phyloP scores from a whole-genome alignment of 1,140 invertebrate species.

The Rhysida immarginata region DNA sequence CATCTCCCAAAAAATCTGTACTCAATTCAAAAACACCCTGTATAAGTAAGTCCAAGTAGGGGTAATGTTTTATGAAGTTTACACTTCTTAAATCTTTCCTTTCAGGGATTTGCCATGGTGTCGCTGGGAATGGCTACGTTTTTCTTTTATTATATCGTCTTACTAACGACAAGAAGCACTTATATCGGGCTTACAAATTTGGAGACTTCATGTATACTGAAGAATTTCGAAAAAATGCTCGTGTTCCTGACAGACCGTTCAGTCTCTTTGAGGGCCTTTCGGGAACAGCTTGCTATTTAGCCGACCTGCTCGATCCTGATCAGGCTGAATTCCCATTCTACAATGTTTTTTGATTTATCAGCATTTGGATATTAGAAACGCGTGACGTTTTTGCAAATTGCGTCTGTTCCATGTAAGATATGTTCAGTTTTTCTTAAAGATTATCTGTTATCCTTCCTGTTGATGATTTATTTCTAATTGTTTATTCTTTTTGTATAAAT shows the following conservation, averaged over 20 bases:
- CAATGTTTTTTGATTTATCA: conserved; percentile 43
- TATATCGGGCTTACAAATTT: conserved; percentile 57
- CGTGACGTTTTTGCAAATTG: too few relatives aligned
- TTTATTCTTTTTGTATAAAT: too few relatives aligned
- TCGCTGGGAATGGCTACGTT: conserved; percentile 70
- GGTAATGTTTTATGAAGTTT: too few relatives aligned
- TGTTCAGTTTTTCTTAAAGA: too few relatives aligned
- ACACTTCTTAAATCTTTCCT: conserved; percentile 12
- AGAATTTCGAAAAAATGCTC: conserved; percentile 56
- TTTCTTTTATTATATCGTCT: conserved; percentile 62
- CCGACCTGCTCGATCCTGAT: conserved; percentile 54
- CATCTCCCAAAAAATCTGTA: too few relatives aligned
- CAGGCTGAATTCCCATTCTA: conserved; percentile 70
- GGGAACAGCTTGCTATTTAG: conserved; percentile 65
- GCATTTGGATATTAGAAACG: too few relatives aligned
- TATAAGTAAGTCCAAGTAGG: too few relatives aligned
- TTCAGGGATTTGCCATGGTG: conserved; percentile 63
- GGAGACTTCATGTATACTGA: conserved; percentile 54
- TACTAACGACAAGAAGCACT: conserved; percentile 50
- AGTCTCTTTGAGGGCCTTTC: conserved; percentile 74
- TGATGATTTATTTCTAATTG: too few relatives aligned
- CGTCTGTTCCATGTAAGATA: too few relatives aligned
- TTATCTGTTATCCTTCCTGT: too few relatives aligned
- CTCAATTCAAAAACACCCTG: too few relatives aligned
- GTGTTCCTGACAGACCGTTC: conserved; percentile 62